Percentiles rank a stretch among this genome's conserved stretches.
Evolutionary conservation across 1,140 invertebrate genomes (phyloP).

Genomic region (Proctacanthus coquilletti): DNA sequence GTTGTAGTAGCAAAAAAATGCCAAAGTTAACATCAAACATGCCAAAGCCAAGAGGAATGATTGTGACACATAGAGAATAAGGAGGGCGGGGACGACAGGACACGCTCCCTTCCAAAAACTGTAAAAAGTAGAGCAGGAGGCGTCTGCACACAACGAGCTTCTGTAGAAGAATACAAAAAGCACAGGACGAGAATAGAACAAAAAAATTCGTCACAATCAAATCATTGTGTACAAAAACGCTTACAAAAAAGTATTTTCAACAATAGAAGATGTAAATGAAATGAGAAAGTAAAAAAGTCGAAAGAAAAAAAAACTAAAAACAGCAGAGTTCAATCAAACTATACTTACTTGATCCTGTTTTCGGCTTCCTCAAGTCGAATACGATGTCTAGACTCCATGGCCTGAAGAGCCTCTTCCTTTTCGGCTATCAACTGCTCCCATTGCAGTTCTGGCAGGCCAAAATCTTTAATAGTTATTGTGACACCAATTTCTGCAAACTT

Average conservation of each 20-base stretch:
- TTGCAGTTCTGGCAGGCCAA: conserved; percentile 29
- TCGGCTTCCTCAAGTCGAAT: conserved; percentile 33
- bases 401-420: conserved; percentile 34
- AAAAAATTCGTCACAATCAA: too few species aligned
- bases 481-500: conserved; percentile 8
- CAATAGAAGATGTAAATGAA: too few species aligned
- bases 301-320: too few species aligned
- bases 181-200: too few species aligned
- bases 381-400: conserved; percentile 35
- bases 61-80: conserved; percentile 26
- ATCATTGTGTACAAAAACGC: too few species aligned
- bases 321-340: background rate
- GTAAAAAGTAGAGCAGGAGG: conserved; percentile 15
- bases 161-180: too few species aligned
- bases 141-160: too few species aligned
- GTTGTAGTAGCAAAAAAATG: background rate
- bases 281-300: too few species aligned
- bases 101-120: conserved; percentile 22
- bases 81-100: conserved; percentile 22
- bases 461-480: background rate
- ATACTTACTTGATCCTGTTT: conserved; percentile 24
- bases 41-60: conserved; percentile 23
- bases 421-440: conserved; percentile 37
- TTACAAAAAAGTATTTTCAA: too few species aligned
- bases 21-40: conserved; percentile 18